Evolutionary conservation across 2,113 vertebrate genomes (phyloP).

Genomic region (Oostethus manadensis): DNA sequence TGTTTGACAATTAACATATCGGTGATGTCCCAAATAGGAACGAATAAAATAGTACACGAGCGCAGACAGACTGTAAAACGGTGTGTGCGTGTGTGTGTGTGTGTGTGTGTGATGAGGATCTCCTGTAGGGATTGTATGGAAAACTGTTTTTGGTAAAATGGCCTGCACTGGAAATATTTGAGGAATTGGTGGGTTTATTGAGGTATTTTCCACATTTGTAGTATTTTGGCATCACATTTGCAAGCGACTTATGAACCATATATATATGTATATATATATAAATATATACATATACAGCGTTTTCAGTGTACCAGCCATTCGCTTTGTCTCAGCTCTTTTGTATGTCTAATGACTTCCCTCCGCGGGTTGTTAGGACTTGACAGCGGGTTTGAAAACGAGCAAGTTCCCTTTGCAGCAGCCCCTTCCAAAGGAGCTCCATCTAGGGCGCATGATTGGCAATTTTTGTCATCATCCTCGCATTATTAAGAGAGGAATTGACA

Average conservation of each 20-base stretch:
- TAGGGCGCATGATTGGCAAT: slow-evolving; percentile 99
- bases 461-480: slow-evolving; percentile 99
- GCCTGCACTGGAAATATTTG: slow-evolving; percentile 77
- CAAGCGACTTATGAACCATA: slow-evolving; percentile 79
- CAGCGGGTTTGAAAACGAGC: slow-evolving; percentile 97
- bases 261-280: background rate
- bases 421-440: slow-evolving; percentile 98
- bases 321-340: slow-evolving; percentile 96
- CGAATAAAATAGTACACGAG: slow-evolving; percentile 53
- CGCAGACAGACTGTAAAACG: background rate
- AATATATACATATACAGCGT: slow-evolving; percentile 80
- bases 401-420: slow-evolving; percentile 92
- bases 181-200: slow-evolving; percentile 71
- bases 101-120: slow-evolving; percentile 74
- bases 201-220: slow-evolving; percentile 37
- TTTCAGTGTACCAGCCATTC: slow-evolving; percentile 89
- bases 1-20: slow-evolving; percentile 65
- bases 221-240: slow-evolving; percentile 28
- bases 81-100: slow-evolving; percentile 77
- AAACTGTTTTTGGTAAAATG: slow-evolving; percentile 94
- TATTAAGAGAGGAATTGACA: slow-evolving; percentile 99
- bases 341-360: slow-evolving; percentile 99
- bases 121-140: slow-evolving; percentile 88
- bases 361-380: slow-evolving; percentile 99
- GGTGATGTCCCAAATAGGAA: slow-evolving; percentile 65